phyloP scores from a whole-genome alignment of 2,888 invertebrate species.

The Xylota sylvarum region DNA sequence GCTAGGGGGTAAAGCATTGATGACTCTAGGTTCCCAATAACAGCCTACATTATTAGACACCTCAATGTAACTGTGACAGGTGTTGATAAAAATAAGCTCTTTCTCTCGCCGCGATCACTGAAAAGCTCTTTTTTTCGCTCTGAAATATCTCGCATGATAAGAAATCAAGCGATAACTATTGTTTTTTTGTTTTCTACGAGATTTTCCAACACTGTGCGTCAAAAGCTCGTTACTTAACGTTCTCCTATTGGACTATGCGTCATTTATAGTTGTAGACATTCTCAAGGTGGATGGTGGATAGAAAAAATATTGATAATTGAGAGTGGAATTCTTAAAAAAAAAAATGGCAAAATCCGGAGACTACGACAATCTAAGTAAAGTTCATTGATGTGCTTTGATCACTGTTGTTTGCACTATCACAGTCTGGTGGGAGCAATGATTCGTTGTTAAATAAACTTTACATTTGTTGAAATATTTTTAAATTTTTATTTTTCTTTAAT shows the following conservation, averaged over 20 bases:
- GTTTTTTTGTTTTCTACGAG: neutral
- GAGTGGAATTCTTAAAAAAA: conserved; percentile 16
- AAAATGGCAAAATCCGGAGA: conserved; percentile 82
- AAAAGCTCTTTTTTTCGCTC: conserved; percentile 27
- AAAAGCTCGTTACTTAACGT: conserved; percentile 53
- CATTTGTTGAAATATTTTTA: neutral
- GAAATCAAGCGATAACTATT: conserved; percentile 46
- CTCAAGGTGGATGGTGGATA: conserved; percentile 4
- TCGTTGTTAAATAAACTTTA: conserved; percentile 24
- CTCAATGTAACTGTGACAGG: conserved; percentile 5
- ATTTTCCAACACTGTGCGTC: conserved; percentile 25
- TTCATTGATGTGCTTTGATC: conserved; percentile 6
- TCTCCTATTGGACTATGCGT: conserved; percentile 32
- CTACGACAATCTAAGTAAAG: conserved; percentile 82
- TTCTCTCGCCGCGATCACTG: neutral
- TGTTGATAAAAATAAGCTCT: conserved; percentile 26
- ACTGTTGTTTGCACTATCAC: conserved; percentile 2
- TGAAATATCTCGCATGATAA: conserved; percentile 34
- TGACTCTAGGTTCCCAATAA: neutral
- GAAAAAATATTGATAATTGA: neutral
- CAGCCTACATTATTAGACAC: conserved; percentile 23
- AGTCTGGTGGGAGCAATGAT: neutral
- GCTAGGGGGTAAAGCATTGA: neutral
- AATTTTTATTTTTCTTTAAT: conserved; percentile 32
- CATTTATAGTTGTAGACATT: conserved; percentile 38